Conservation (phyloP, 2,113 vertebrate species). For the pig (Sus scrofa) region T2T-Sscrofa CM000830.6:27087001-27087500, state of each 20-base stretch:
- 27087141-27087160: too few relatives aligned
- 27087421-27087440: constrained; percentile 53
- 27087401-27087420: constrained; percentile 26
- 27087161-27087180: too few relatives aligned
- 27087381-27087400: constrained; percentile 41
- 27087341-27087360: constrained; percentile 33
- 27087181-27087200: background rate
- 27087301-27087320: constrained; percentile 2
- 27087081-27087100: too few relatives aligned
- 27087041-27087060: too few relatives aligned
- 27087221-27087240: background rate
- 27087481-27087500: constrained; percentile 24
- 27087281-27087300: constrained; percentile 19
- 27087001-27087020: too few relatives aligned
- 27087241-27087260: constrained; percentile 8
- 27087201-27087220: background rate
- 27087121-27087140: too few relatives aligned
- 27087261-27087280: constrained; percentile 42
- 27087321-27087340: constrained; percentile 38
- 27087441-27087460: constrained; percentile 36
- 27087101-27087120: too few relatives aligned
- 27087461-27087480: constrained; percentile 18
- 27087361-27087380: background rate
- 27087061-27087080: too few relatives aligned
- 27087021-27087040: too few relatives aligned